Base-by-base conservation (phyloP, 2,888 invertebrate species). In the Ophion costatus region DNA sequence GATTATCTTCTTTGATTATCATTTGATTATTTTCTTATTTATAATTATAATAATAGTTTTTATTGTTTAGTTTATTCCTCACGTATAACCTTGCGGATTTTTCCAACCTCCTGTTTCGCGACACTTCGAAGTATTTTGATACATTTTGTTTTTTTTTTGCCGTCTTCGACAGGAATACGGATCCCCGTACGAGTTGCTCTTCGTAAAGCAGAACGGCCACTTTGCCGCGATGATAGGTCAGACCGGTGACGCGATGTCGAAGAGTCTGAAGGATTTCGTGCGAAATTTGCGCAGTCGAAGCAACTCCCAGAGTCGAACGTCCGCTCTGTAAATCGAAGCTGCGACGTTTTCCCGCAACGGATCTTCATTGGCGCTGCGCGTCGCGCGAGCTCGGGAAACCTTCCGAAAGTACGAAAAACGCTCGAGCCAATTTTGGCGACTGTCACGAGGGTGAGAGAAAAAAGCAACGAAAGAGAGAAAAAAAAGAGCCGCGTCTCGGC, bases 221-320 rank as follows among this genome's bases (percentile, higher is more conserved):
- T 95, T 97, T 84, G 93, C 95, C 2, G 95, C 95, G 90, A 97
- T 97, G 97, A 96, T 97, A 0, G 95, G 95, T 77, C 96, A 96
- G 90, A 96, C 96, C 70, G 96, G 96, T 85, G 95, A 94, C 42
- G 94, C 94, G 85, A 95, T 95, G 94, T 92, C 95, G 0, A 94
- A 94, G 59, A 92, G 92, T 22, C 92, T 96, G 14, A 93, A 93
- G 20, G 92, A 93, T 81, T 93, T 95, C 64, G 95, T 95, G 75
- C 90, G 56, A 11, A 79, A n/a, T 10, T 22, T 51, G 14, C 85
- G 76, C 57, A 76, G 71, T n/a, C 76, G 76, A 56, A 57, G 29
- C 10, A 76, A 76, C 59, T 61, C 38, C 4, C 42, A 17, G 11
- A 78, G 10, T 51, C 64, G n/a, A 45, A 57, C 59, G 14, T 78